A percentile compares a stretch with the other conserved stretches of the same genome.
These are phyloP conservation scores for Musca vetustissima DNA, from an alignment of 1,140 invertebrate species.

Conservation along the genomic window DNA sequence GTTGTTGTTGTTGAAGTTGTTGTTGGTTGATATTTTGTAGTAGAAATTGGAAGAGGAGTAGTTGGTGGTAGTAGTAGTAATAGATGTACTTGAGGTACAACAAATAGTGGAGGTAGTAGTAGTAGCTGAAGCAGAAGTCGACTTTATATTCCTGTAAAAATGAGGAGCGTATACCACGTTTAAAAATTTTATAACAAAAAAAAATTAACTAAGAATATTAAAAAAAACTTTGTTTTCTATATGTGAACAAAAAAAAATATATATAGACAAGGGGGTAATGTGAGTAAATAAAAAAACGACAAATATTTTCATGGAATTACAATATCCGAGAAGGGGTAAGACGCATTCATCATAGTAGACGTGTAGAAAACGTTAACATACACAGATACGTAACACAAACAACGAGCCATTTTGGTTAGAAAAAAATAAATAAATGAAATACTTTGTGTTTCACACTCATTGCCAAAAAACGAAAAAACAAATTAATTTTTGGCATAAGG, in stretches of 20 bases:
- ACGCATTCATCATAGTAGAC: no score
- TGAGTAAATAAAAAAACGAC: no score
- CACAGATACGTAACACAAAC: constrained; percentile 4
- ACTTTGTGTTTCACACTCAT: no score
- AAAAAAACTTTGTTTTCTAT: no score
- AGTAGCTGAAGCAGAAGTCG: constrained; percentile 51
- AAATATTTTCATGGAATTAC: no score
- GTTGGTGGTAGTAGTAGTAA: constrained; percentile 6
- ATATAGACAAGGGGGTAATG: no score
- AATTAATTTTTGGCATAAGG: no score
- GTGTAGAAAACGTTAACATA: neutral
- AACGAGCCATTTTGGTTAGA: no score
- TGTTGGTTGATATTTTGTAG: constrained; percentile 20
- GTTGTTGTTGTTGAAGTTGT: constrained; percentile 20
- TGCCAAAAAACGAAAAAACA: no score
- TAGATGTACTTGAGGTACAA: constrained; percentile 19
- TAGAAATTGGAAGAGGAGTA: constrained; percentile 15
- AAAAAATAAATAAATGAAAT: no score
- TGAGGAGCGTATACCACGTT: constrained; percentile 54
- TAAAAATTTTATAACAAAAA: constrained; percentile 40
- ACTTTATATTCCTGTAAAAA: constrained; percentile 53
- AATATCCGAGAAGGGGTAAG: no score
- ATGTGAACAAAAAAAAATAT: no score
- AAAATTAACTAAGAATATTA: constrained; percentile 5
- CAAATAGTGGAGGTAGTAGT: constrained; percentile 49